phyloP scores from a whole-genome alignment of 1,140 invertebrate species.

The Ceratosolen fusciceps region DNA sequence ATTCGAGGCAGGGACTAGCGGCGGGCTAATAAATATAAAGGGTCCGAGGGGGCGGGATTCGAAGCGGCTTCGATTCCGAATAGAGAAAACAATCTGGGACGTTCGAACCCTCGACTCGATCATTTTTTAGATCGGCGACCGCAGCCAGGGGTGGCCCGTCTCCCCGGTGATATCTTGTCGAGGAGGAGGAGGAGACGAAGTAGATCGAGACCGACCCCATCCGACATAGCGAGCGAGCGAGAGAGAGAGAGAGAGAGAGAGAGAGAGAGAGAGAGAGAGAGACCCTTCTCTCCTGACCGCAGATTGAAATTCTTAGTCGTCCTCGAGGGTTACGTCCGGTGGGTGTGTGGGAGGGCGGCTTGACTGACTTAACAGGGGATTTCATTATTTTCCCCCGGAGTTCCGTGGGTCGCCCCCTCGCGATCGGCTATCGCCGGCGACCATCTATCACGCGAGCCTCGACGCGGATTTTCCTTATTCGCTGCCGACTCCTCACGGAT shows the following conservation, averaged over 20 bases:
- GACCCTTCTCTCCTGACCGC: constrained; percentile 65
- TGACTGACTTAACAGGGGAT: constrained; percentile 54
- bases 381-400: constrained; percentile 68
- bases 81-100: constrained; percentile 54
- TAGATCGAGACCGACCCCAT: background rate
- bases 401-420: constrained; percentile 49
- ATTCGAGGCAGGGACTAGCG: background rate
- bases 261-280: constrained; percentile 47
- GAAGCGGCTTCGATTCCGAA: constrained; percentile 48
- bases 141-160: constrained; percentile 1
- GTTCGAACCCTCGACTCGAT: constrained; percentile 33
- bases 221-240: background rate
- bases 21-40: constrained; percentile 5
- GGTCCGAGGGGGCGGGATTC: constrained; percentile 18
- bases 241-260: constrained; percentile 45
- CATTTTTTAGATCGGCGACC: constrained; percentile 22
- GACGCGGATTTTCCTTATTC: constrained; percentile 11
- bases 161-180: background rate
- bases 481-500: background rate
- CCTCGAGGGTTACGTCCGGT: no score
- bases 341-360: no score
- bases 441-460: constrained; percentile 4
- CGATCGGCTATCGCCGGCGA: background rate
- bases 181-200: background rate
- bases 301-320: constrained; percentile 71